Evolutionary conservation across 2,888 invertebrate species (phyloP).

Genomic region (Epinotia ramella): DNA sequence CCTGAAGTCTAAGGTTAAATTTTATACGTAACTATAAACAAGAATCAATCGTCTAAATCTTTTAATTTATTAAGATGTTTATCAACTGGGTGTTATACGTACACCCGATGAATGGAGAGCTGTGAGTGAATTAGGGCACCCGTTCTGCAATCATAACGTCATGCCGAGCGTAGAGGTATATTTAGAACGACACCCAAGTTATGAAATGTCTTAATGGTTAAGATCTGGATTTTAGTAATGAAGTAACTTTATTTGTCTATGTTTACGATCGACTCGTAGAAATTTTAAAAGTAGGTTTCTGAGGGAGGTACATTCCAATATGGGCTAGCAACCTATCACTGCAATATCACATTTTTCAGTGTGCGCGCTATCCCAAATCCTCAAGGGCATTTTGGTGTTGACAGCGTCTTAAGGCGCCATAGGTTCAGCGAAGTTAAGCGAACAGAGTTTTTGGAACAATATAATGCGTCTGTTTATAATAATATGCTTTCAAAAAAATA

Average conservation of each 20-base stretch:
- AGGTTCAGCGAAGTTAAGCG: too few relatives aligned
- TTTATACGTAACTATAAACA: slow-evolving; percentile 5
- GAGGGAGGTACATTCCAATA: too few relatives aligned
- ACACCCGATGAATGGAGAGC: slow-evolving; percentile 16
- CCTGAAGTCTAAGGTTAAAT: neutral
- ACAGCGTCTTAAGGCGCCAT: too few relatives aligned
- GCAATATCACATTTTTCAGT: too few relatives aligned
- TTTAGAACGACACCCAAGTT: slow-evolving; percentile 27
- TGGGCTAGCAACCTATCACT: too few relatives aligned
- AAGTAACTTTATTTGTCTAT: neutral
- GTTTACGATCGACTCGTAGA: neutral
- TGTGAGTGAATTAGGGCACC: slow-evolving; percentile 33
- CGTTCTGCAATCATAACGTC: slow-evolving; percentile 28
- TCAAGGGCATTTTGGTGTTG: too few relatives aligned
- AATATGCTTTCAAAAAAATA: too few relatives aligned
- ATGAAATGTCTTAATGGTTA: slow-evolving; percentile 15
- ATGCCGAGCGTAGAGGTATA: slow-evolving; percentile 25
- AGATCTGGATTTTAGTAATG: neutral
- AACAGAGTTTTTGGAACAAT: too few relatives aligned
- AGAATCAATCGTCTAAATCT: slow-evolving; percentile 5
- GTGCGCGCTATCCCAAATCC: too few relatives aligned
- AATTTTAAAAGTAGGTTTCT: neutral
- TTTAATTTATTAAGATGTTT: slow-evolving; percentile 18
- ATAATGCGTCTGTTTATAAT: too few relatives aligned
- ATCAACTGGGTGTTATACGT: slow-evolving; percentile 1